Base-by-base conservation (phyloP, 2,113 vertebrate species). In the Procapra przewalskii region DNA sequence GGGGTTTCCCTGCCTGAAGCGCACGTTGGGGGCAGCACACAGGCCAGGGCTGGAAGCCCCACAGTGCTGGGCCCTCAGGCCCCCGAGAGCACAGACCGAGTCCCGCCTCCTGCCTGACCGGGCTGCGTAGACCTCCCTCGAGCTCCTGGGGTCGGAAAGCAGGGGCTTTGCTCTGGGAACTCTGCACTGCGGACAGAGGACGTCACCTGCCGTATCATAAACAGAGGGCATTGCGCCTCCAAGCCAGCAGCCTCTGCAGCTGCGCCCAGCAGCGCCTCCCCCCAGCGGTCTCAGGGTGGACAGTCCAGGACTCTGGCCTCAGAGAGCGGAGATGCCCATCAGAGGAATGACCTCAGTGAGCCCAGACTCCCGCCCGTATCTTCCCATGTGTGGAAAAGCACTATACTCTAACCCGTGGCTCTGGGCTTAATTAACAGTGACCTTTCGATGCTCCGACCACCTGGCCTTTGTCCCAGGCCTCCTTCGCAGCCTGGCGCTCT, bases 401-500 rank as follows among this genome's bases (percentile, higher is more conserved):
- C 50, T 36, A 1, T 4, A 7, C 3, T 54, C 50, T 25, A 23
- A 7, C 33, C 33, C 6, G 21, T 36, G 50, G 19, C 25, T n/a
- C 31, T 54, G 80, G 19, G 50, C 23, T 12, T n/a, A 2, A 13
- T n/a, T 2, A 54, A 14, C 48, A 1, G 50, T 23, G 33, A 23
- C 11, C 48, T 52, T n/a, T 14, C 1, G 50, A 14, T 4, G 50
- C 8, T 54, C 80, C 3, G 0, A 36, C 50, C 21, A 9, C 33
- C 29, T 14, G 50, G 80, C 0, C 19, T 54, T 23, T 14, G 50
- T 36, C n/a, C 7, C 33, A n/a, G 33, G 50, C 4, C 33, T n/a
- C 33, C 33, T 8, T 3, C 36, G 27, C 7, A 5, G 6, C 50
- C 50, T 14, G 50, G 12, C 0, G 3, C 11, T n/a, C 33, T 7